phyloP scores from a whole-genome alignment of 2,888 invertebrate genomes.

The Chrysodeixis includens region DNA sequence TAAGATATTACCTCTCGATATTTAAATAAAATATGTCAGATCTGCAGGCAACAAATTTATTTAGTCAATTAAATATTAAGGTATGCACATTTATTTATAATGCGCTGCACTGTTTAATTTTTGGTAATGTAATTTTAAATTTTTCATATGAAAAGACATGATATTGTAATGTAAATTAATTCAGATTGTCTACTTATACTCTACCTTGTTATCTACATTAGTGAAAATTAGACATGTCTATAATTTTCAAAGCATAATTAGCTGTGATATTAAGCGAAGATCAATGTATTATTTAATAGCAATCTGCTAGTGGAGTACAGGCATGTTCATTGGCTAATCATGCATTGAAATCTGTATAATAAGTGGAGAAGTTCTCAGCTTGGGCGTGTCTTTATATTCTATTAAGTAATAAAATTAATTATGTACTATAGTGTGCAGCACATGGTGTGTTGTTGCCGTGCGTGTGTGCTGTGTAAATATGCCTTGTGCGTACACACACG shows the following conservation, averaged over 20 bases:
- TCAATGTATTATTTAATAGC: conserved; percentile 89
- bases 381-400: conserved; percentile 89
- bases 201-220: conserved; percentile 89
- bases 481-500: conserved; percentile 89
- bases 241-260: conserved; percentile 90
- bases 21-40: conserved; percentile 87
- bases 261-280: conserved; percentile 89
- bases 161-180: conserved; percentile 90
- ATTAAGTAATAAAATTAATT: conserved; percentile 87
- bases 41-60: conserved; percentile 90
- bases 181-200: conserved; percentile 89
- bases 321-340: conserved; percentile 89
- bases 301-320: conserved; percentile 86
- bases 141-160: conserved; percentile 89
- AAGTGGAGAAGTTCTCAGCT: conserved; percentile 86
- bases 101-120: conserved; percentile 90
- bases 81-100: conserved; percentile 90
- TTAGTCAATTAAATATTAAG: conserved; percentile 90
- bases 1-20: conserved; percentile 90
- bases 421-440: conserved; percentile 89
- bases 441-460: conserved; percentile 85
- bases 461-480: conserved; percentile 89
- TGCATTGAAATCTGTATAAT: conserved; percentile 89
- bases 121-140: conserved; percentile 88
- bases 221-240: conserved; percentile 89